Percentiles rank a stretch among this genome's conserved stretches.
Conservation (phyloP, 2,797 vertebrate genomes). For the Pipistrellus kuhlii region DNA sequence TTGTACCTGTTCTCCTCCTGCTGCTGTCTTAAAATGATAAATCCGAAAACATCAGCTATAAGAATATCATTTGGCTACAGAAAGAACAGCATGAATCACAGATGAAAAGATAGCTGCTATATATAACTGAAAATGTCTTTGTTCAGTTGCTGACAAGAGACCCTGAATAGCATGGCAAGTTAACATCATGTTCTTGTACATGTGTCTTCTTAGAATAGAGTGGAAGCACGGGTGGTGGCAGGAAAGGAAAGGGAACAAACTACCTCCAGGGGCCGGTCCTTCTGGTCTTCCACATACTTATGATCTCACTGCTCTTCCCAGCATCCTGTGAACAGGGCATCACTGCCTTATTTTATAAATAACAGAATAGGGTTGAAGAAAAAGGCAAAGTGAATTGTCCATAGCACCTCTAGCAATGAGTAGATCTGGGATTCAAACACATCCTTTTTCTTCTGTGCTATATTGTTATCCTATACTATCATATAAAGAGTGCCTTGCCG, state of each 20-base stretch:
- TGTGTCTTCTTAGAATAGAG: neutral
- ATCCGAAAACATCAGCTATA: neutral
- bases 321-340: neutral
- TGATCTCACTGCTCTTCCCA: neutral
- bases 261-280: neutral
- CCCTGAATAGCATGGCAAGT: neutral
- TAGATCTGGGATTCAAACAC: neutral
- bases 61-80: slow-evolving; percentile 43
- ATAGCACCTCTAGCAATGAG: neutral
- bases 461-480: neutral
- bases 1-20: neutral
- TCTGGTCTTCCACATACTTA: neutral
- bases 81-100: slow-evolving; percentile 52
- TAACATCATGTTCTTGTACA: neutral
- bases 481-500: neutral
- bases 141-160: slow-evolving; percentile 49
- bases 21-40: slow-evolving; percentile 47
- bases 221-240: neutral
- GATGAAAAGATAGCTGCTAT: slow-evolving; percentile 50
- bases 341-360: neutral
- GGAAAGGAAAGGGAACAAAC: neutral
- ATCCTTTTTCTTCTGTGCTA: neutral
- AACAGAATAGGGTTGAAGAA: neutral
- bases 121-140: slow-evolving; percentile 16
- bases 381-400: neutral